Evolutionary conservation across 2,888 invertebrate species (phyloP), one percentile per base, ranked within the genome.

Genomic region (Calameuta filiformis): DNA sequence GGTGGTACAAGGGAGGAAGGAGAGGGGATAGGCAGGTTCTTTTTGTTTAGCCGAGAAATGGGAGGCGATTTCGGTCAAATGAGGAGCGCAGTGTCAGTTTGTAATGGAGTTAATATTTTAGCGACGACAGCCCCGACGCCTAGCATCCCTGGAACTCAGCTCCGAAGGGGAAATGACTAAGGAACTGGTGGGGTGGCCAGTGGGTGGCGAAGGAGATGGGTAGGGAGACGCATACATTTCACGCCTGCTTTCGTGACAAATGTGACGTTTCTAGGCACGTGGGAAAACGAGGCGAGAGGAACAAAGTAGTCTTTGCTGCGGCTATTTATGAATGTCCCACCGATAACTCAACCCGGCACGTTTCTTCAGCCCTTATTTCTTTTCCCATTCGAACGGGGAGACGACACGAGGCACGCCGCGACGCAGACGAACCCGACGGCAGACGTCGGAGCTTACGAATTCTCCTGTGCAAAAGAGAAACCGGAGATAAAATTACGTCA

Each of bases 171-270:
- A 79, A 79, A 79, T 79, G 76, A 79, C 79, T 77, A 68, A 75
- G 75, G 75, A 75, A 76, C 78, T 73, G 35, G 75, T 35, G 74
- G 73, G 78, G 73, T 69, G 69, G 40, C 3, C 34, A n/a, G 37
- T 34, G 56, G 15, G 23, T 4, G 69, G 9, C 33, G 56, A 31
- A 11, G 73, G 15, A 35, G 68, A 68, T 30, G 75, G 11, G 79
- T 75, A 81, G 79, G 79, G 79, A 79, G 78, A 80, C 34, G 85
- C 83, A 85, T 86, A 86, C 86, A 86, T 86, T 86, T 86, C 83
- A 86, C 85, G 85, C 79, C 82, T 83, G 85, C 84, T 86, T 83
- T 80, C 83, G 83, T 88, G 87, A 88, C 86, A 88, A 88, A 88
- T 88, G 87, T 85, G 82, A 83, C 84, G 81, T 81, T 84, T 82